Percentiles rank a stretch among this genome's conserved stretches.
These are phyloP conservation scores for Nesoenas mayeri DNA, from an alignment of 2,113 vertebrate genomes.

Conservation along the genomic window DNA sequence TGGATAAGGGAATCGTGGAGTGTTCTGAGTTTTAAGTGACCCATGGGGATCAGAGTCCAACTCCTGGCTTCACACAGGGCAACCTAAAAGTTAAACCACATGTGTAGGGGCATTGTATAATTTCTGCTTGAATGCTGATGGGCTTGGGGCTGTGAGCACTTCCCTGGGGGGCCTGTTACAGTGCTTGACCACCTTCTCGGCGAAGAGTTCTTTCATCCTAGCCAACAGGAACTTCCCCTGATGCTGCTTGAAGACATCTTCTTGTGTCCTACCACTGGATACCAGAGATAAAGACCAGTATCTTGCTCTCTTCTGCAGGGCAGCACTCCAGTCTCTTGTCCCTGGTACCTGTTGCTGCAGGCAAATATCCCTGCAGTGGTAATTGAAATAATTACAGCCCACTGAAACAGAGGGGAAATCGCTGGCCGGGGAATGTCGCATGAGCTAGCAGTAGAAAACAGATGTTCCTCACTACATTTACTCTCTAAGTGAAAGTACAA, in stretches of 20 bases:
- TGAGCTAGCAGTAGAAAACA: slow-evolving; percentile 57
- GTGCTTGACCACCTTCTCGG: neutral
- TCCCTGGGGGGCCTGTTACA: neutral
- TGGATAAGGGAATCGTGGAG: neutral
- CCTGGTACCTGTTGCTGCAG: neutral
- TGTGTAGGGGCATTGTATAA: neutral
- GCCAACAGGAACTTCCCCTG: neutral
- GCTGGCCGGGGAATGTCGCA: neutral
- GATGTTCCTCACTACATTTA: slow-evolving; percentile 66
- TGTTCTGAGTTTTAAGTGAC: neutral
- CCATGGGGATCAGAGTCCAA: neutral
- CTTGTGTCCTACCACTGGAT: no score
- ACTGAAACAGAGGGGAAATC: slow-evolving; percentile 23
- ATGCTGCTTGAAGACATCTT: neutral
- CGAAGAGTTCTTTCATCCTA: neutral
- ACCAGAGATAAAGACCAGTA: neutral
- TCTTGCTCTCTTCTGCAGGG: neutral
- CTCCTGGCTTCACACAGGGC: neutral
- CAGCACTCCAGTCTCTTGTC: neutral
- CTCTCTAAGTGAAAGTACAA: slow-evolving; percentile 50
- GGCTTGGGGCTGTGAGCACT: fast-evolving
- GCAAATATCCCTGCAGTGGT: neutral
- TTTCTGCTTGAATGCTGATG: neutral
- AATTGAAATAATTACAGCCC: slow-evolving; percentile 35
- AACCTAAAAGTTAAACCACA: neutral